Percentiles rank a stretch among this genome's conserved stretches.
Conservation (phyloP, 2,113 vertebrate species). For the Tiliqua scincoides region DNA sequence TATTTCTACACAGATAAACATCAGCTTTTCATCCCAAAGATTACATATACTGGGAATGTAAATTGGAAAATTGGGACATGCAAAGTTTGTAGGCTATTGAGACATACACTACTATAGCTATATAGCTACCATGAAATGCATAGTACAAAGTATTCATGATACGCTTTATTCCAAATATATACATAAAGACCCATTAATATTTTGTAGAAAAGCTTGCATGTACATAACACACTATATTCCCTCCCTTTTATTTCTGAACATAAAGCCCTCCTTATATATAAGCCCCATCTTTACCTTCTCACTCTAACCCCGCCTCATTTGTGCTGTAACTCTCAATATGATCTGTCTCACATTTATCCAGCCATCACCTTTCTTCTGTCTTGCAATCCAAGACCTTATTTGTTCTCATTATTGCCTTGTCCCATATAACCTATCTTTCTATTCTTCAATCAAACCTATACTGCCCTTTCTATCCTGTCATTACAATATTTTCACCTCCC, state of each 20-base stretch:
- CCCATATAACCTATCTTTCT: no score
- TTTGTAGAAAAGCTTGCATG: neutral
- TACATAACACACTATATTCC: neutral
- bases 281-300: no score
- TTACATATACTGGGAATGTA: conserved; percentile 36
- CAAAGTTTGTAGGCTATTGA: neutral
- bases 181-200: neutral
- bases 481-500: no score
- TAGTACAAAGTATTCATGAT: accelerated
- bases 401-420: no score
- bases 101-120: neutral
- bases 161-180: neutral
- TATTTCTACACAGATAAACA: conserved; percentile 54
- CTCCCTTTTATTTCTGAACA: no score
- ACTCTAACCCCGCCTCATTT: no score
- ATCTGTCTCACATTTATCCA: no score
- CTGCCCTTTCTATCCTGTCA: no score
- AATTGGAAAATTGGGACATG: conserved; percentile 44
- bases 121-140: neutral
- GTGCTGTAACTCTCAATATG: no score
- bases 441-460: no score
- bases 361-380: neutral
- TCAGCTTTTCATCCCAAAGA: conserved; percentile 31
- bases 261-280: no score
- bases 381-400: no score